phyloP scores from a whole-genome alignment of 2,888 invertebrate genomes.

The Drosophila prostipennis region DNA sequence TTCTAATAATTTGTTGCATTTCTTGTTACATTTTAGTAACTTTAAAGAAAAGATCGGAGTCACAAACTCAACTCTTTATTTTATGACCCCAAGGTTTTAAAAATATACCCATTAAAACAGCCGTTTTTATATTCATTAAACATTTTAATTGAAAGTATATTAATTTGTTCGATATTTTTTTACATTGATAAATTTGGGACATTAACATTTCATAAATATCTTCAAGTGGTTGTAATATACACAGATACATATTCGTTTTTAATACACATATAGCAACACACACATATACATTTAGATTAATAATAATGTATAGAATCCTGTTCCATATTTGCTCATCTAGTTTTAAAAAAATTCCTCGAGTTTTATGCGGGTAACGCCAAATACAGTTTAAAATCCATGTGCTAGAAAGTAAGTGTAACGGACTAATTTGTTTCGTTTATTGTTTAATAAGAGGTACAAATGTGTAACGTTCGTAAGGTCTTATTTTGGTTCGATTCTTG shows the following conservation, averaged over 20 bases:
- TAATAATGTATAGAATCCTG: constrained; percentile 44
- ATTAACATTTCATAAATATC: constrained; percentile 66
- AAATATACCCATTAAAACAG: neutral
- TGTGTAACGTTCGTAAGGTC: constrained; percentile 55
- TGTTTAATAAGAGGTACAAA: constrained; percentile 64
- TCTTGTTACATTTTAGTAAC: too few relatives aligned
- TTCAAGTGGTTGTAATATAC: constrained; percentile 46
- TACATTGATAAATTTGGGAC: constrained; percentile 60
- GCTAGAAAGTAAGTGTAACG: constrained; percentile 55
- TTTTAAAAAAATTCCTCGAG: constrained; percentile 35
- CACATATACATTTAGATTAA: constrained; percentile 55
- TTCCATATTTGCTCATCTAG: constrained; percentile 25
- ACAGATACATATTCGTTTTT: constrained; percentile 44
- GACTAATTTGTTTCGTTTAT: constrained; percentile 51
- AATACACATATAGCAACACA: constrained; percentile 72
- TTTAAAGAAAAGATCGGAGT: too few relatives aligned
- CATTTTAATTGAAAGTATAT: constrained; percentile 68
- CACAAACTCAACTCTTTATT: too few relatives aligned
- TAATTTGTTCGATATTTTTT: constrained; percentile 53
- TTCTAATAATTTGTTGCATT: too few relatives aligned
- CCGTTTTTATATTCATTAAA: constrained; percentile 28
- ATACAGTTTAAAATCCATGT: constrained; percentile 49
- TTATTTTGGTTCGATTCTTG: constrained; percentile 39
- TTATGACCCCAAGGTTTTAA: neutral
- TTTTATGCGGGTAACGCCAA: constrained; percentile 3